Evolutionary conservation across 2,888 invertebrate genomes (phyloP).

Genomic region (Lepidochrysops patricia): DNA sequence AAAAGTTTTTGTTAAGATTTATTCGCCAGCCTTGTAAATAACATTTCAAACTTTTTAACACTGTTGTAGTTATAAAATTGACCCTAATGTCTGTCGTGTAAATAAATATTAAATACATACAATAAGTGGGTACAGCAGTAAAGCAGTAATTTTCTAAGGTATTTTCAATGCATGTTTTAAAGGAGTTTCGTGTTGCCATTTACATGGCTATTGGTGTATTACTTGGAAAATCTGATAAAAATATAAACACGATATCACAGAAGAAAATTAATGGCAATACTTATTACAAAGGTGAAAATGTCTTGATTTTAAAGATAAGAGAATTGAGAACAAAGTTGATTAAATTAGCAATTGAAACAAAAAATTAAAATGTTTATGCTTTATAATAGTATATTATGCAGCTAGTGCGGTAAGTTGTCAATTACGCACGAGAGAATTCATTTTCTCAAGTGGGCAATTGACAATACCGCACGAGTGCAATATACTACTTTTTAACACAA

Average conservation of each 20-base stretch:
- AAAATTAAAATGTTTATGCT: too few relatives aligned
- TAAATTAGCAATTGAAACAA: too few relatives aligned
- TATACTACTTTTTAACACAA: too few relatives aligned
- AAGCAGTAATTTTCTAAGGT: not conserved
- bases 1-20: too few relatives aligned
- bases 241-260: not conserved
- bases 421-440: too few relatives aligned
- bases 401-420: too few relatives aligned
- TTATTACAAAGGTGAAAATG: not conserved
- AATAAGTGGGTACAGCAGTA: not conserved
- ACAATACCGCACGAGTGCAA: too few relatives aligned
- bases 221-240: not conserved
- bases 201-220: not conserved
- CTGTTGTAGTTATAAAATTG: too few relatives aligned
- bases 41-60: too few relatives aligned
- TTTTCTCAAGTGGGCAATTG: too few relatives aligned
- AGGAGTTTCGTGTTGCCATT: not conserved
- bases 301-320: not conserved
- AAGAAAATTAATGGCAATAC: not conserved
- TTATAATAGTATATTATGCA: too few relatives aligned
- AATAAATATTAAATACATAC: not conserved
- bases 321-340: not conserved
- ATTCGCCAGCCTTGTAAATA: too few relatives aligned
- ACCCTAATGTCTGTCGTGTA: not conserved
- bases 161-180: slow-evolving; percentile 1